These are phyloP conservation scores for Cephus spinipes DNA, from an alignment of 2,888 invertebrate genomes.

Conservation along the genomic window DNA sequence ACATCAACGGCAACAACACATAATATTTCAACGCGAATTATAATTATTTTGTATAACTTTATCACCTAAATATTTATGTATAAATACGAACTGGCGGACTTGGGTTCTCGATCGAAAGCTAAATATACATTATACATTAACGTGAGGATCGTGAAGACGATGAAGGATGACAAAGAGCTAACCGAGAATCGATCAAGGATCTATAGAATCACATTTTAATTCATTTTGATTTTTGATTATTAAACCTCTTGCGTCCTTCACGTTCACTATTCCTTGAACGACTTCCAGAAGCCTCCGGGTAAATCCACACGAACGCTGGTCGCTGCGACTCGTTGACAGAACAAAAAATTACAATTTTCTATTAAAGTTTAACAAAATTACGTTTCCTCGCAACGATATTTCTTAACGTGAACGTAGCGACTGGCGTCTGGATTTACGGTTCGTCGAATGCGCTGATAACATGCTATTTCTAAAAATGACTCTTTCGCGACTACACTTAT, in stretches of 20 bases:
- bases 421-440: background rate
- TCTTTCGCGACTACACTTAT: background rate
- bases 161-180: background rate
- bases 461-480: background rate
- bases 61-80: background rate
- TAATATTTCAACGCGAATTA: slow-evolving; percentile 60
- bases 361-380: background rate
- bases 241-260: background rate
- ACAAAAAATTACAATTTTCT: background rate
- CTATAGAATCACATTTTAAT: background rate
- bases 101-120: background rate
- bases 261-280: background rate
- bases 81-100: background rate
- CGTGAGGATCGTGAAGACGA: background rate
- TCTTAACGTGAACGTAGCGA: background rate
- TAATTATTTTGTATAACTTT: background rate
- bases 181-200: background rate
- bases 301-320: background rate
- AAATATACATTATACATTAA: background rate
- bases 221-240: background rate
- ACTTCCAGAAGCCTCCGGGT: background rate
- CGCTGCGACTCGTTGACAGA: background rate
- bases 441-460: background rate
- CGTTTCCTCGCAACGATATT: background rate
- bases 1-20: slow-evolving; percentile 67